Base-by-base conservation (phyloP, 2,888 invertebrate genomes). In the Dioctria linearis region DNA sequence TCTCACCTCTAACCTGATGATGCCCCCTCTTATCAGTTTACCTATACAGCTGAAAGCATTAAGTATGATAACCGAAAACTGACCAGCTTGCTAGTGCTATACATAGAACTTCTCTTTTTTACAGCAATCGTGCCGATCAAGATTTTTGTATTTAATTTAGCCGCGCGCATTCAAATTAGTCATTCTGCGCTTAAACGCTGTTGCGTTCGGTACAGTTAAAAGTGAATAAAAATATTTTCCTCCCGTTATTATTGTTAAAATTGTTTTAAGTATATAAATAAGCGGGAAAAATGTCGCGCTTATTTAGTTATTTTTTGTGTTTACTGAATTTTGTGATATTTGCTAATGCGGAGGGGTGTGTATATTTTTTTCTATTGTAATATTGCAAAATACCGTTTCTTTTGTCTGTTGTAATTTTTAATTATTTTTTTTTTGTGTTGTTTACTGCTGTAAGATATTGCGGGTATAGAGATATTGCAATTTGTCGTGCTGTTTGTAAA, bases 281-380 rank as follows among this genome's bases (percentile, higher is more conserved):
- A 39, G 42, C 73, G 73, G 57, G 59, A 40, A 54, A 73, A 73
- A 73, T 73, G 73, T 73, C 73, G 73, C 73, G 54, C 5, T 40
- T 69, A 69, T 37, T 59, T 40, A 73, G 73, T 73, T 39, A 39
- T 59, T 73, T 73, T 8, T 54, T 73, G 73, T 73, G 54, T 40
- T 6, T 73, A 57, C 59, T 73, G 73, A 57, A 54, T 59, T 11
- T 73, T 59, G 73, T 73, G 73, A 42, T 54, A 25, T 73, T 57
- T 42, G 57, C 73, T 59, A 73, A 59, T 40, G 57, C 73, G 13
- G 42, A 73, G 51, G 57, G 73, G 73, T 73, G 73, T 25, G 73
- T 73, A 73, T 73, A 61, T 37, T 9, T 11, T 39, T 51, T 49
- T 8, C 25, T 39, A 54, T 4, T 66, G 40, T 66, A 9, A 59